A percentile compares a stretch with the other conserved stretches of the same genome.
phyloP scores from a whole-genome alignment of 2,888 invertebrate genomes.

The Ashinkailepas kermadecensis region DNA sequence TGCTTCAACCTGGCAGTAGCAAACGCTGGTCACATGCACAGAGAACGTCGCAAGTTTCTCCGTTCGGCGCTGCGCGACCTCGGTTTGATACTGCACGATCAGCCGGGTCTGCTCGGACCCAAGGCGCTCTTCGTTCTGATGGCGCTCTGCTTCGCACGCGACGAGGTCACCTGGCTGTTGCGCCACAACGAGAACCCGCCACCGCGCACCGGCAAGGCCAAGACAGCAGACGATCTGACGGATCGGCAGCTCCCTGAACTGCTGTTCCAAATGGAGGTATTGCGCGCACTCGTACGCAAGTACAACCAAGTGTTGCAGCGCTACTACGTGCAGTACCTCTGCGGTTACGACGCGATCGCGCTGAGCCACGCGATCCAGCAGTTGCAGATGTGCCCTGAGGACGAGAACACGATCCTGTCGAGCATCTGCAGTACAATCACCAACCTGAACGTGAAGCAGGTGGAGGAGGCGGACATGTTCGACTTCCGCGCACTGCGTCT shows the following conservation, averaged over 20 bases:
- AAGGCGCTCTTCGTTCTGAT: slow-evolving; percentile 95
- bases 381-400: slow-evolving; percentile 78
- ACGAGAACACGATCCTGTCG: slow-evolving; percentile 87
- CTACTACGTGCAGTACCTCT: slow-evolving; percentile 94
- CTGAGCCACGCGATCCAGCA: slow-evolving; percentile 71
- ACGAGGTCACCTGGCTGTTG: slow-evolving; percentile 76
- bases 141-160: slow-evolving; percentile 88
- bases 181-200: slow-evolving; percentile 96
- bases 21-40: slow-evolving; percentile 68
- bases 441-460: slow-evolving; percentile 76
- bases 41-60: slow-evolving; percentile 92
- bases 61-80: slow-evolving; percentile 91
- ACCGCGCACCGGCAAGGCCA: slow-evolving; percentile 70
- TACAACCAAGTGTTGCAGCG: slow-evolving; percentile 95
- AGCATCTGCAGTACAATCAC: slow-evolving; percentile 84
- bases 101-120: slow-evolving; percentile 94
- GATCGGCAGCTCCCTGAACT: slow-evolving; percentile 95
- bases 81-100: slow-evolving; percentile 89
- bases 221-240: slow-evolving; percentile 83
- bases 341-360: slow-evolving; percentile 90
- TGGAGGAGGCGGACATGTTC: slow-evolving; percentile 87
- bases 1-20: slow-evolving; percentile 82
- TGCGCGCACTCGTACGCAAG: slow-evolving; percentile 81
- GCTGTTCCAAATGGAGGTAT: slow-evolving; percentile 95
- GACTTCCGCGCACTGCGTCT: slow-evolving; percentile 90